Base-by-base conservation (phyloP, 92 coral and sea anemone genomes). In the Hydrozoanthus gracilis region DNA sequence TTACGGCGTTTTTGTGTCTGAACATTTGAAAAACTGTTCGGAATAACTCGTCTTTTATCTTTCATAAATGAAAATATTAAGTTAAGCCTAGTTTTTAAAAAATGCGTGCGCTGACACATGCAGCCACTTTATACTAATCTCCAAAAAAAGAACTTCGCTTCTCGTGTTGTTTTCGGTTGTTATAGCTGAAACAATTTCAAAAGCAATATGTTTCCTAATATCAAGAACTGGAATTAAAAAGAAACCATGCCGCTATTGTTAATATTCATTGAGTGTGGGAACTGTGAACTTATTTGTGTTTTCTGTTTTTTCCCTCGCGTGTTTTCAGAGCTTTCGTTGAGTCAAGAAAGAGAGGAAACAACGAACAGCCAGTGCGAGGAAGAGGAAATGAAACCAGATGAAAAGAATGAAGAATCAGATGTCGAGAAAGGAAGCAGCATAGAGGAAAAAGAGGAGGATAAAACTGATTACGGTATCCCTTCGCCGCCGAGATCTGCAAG, bases 401-500 rank as follows among this genome's bases (percentile, higher is more conserved):
- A 47, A 45, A 62, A 64, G 72, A 46, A 20, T 4, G 50, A 47
- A 8, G 45, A 62, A 45, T 7, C n/a, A 16, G 27, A 18, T 45
- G 55, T 76, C 3, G 50, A 54, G 5, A 18, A 51, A 6, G 62
- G 52, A 51, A 54, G 10, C 10, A 56, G 51, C 10, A 56, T 64
- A 65, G 15, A 12, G 9, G 74, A 64, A 47, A n/a, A 46, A 6
- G 60, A 80, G 0, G 74, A 65, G 4, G 48, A 80, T 5, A 50
- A 20, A 51, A 13, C 4, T 18, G 85, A 80, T 80, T 80, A 80
- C 11, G 85, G 62, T 0, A 65, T 80, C 55, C 85, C 85, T 7
- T 80, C 85, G 56, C 85, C 85, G 17, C 85, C 82, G 1, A 76
- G 72, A 48, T 80, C 85, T 5, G 45, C 46, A 12, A 80, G 85